These are phyloP conservation scores for Platycheirus rosarum DNA, from an alignment of 2,888 invertebrate genomes.

Conservation along the genomic window DNA sequence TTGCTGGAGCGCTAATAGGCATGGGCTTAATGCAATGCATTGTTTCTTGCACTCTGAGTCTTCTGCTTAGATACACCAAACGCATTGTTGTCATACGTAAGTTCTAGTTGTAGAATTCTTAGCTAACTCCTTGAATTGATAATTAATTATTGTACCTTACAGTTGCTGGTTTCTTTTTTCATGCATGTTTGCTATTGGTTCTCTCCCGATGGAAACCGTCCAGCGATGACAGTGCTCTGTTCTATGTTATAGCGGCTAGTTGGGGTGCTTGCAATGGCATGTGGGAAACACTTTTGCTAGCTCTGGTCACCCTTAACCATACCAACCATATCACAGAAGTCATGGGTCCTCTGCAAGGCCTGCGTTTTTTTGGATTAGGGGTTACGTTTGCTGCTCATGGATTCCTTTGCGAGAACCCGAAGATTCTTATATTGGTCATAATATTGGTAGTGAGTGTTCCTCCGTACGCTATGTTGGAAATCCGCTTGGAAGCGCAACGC, in stretches of 20 bases:
- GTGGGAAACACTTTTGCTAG: conserved; percentile 88
- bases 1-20: conserved; percentile 89
- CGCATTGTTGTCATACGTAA: conserved; percentile 89
- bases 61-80: conserved; percentile 89
- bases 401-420: conserved; percentile 84
- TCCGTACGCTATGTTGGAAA: conserved; percentile 82
- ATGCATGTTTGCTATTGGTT: conserved; percentile 90
- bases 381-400: conserved; percentile 87
- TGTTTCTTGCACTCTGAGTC: conserved; percentile 91
- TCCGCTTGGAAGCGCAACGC: conserved; percentile 81
- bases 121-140: neutral
- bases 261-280: conserved; percentile 94
- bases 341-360: conserved; percentile 84
- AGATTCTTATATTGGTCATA: conserved; percentile 81
- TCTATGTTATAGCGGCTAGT: conserved; percentile 92
- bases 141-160: conserved; percentile 27
- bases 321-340: conserved; percentile 81
- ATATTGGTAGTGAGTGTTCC: conserved; percentile 81
- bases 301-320: conserved; percentile 82
- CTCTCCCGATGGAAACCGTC: conserved; percentile 91
- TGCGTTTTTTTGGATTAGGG: conserved; percentile 86
- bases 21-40: conserved; percentile 89
- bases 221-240: conserved; percentile 90
- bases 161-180: conserved; percentile 92
- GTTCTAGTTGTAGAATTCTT: conserved; percentile 49